Conservation (phyloP, 2,113 vertebrate genomes). For the Myrmophylax atrothorax region DNA sequence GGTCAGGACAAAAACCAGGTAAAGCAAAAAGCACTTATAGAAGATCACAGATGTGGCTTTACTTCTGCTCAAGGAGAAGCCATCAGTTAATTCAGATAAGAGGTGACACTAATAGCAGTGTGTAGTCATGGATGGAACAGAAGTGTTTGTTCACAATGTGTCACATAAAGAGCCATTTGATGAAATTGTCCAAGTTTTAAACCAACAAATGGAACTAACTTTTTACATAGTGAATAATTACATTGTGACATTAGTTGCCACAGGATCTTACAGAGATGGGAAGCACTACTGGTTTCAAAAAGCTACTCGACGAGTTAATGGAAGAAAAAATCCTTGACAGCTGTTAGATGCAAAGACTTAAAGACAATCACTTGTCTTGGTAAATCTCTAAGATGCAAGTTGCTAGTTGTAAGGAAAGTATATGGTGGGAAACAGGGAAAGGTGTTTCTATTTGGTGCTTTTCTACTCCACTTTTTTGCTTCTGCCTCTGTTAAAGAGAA, state of each 20-base stretch:
- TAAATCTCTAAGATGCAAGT: not conserved
- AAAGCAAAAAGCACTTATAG: not conserved
- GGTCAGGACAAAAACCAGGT: not conserved
- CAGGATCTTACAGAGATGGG: not conserved
- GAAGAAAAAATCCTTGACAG: not conserved
- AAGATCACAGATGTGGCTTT: not conserved
- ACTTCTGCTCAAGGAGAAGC: not conserved
- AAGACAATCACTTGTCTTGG: not conserved
- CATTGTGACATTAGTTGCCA: slow-evolving; percentile 24
- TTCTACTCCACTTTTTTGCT: not conserved
- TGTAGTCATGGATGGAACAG: slow-evolving; percentile 9
- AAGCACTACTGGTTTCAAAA: not conserved
- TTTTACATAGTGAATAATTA: slow-evolving; percentile 26
- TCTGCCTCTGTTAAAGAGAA: not conserved
- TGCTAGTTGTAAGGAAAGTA: not conserved
- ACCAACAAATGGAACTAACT: slow-evolving; percentile 10
- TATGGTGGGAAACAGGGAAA: not conserved
- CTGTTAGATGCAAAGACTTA: not conserved
- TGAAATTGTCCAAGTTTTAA: slow-evolving; percentile 11
- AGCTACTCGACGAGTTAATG: not conserved
- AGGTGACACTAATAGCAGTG: not conserved
- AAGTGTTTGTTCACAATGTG: not conserved
- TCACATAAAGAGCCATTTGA: not conserved
- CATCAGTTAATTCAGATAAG: not conserved
- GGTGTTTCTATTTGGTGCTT: not conserved